Percentiles rank a stretch among this genome's conserved stretches.
These are phyloP conservation scores for Cantharis flavilabris DNA, from an alignment of 2,888 invertebrate genomes.

Conservation along the genomic window DNA sequence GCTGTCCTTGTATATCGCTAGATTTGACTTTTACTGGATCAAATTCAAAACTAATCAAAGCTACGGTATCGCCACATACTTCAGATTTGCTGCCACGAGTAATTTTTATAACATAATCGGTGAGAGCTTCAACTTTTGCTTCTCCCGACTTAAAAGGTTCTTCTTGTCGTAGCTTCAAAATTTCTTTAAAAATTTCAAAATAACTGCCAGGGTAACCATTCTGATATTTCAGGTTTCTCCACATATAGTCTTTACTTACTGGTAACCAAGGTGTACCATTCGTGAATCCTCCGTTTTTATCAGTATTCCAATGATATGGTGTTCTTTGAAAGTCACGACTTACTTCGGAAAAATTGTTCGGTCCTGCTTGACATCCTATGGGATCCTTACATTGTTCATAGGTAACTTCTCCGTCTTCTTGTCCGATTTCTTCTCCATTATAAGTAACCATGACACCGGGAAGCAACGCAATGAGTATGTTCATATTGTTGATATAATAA, in stretches of 20 bases:
- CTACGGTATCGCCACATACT: constrained; percentile 11
- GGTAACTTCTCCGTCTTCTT: constrained; percentile 63
- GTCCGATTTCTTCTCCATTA: constrained; percentile 83
- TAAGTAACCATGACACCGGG: constrained; percentile 87
- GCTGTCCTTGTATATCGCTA: not conserved
- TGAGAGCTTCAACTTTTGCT: constrained; percentile 58
- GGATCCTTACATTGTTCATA: constrained; percentile 61
- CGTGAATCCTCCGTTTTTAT: constrained; percentile 63
- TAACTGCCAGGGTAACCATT: constrained; percentile 57
- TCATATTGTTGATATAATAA: constrained; percentile 75
- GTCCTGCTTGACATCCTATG: constrained; percentile 61
- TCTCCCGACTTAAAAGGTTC: constrained; percentile 60
- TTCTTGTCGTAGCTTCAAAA: constrained; percentile 61
- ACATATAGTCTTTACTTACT: constrained; percentile 64
- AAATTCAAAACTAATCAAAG: constrained; percentile 54
- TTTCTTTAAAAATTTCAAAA: constrained; percentile 63
- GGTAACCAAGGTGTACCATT: constrained; percentile 68
- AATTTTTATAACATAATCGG: constrained; percentile 27
- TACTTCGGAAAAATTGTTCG: constrained; percentile 59
- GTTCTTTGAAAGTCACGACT: constrained; percentile 78
- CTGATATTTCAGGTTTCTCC: constrained; percentile 64
- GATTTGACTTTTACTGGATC: constrained; percentile 15
- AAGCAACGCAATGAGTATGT: constrained; percentile 79
- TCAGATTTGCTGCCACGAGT: constrained; percentile 24
- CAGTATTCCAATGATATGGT: constrained; percentile 78